Evolutionary conservation across 2,797 vertebrate genomes (phyloP), one percentile per base, ranked within the genome.

Genomic region (Eptatretus atami): DNA sequence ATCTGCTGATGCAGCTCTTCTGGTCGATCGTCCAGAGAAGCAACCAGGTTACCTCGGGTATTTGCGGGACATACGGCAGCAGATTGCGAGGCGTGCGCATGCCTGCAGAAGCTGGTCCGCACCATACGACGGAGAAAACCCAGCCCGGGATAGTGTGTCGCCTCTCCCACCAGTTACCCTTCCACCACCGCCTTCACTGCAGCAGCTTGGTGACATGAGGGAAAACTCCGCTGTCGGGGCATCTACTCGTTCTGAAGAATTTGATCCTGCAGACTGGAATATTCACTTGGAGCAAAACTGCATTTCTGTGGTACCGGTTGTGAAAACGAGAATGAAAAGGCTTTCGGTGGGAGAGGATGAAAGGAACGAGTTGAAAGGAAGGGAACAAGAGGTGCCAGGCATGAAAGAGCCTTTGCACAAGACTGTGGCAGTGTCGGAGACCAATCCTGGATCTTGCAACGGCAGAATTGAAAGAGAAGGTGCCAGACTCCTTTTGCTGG

Each of bases 21-120:
- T 12, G 9, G 57, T 10, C 9, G 57, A 61, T n/a, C 57, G 57
- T n/a, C n/a, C 57, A 25, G 9, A 61, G 24, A 25, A 10, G 9
- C 9, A 61, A 25, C 57, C 77, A 1, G 86, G 85, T 54, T 95
- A 94, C 75, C 73, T 95, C 71, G 85, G 93, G 54, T 95, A 95
- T 73, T 78, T 95, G 66, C 78, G 74, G 65, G 88, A 94, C 0
- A 84, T 84, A 0, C 79, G 80, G 3, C 73, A 69, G 64, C 75
- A 78, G 65, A 79, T 94, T 1, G 84, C 90, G 71, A 71, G 75
- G 65, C 87, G 85, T 24, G 78, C 80, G 52, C 81, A 78, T 78
- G 82, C 82, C 53, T 93, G 87, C 68, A 78, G 81, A 0, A 73
- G 79, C 69, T 95, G 88, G 88, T 94, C 87, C 0, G 84, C 84